Conservation (phyloP, 2,113 vertebrate genomes). For the Callospermophilus lateralis region DNA sequence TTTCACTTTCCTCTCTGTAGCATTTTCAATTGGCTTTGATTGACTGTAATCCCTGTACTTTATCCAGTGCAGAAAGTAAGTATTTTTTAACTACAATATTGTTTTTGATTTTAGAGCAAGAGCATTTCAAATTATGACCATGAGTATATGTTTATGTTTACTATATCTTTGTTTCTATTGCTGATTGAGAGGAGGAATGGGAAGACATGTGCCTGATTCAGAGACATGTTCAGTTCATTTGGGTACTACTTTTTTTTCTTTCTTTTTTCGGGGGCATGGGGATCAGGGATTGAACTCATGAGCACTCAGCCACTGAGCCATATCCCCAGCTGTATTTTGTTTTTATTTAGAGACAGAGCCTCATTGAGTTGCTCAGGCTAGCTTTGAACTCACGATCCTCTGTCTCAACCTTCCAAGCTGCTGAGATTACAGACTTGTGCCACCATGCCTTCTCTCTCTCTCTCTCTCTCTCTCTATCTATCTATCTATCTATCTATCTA, state of each 20-base stretch:
- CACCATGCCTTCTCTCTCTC: too few relatives aligned
- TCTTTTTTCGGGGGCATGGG: background rate
- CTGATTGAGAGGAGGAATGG: background rate
- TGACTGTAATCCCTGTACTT: constrained; percentile 97
- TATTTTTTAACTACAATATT: constrained; percentile 75
- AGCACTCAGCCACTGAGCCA: too few relatives aligned
- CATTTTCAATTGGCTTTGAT: constrained; percentile 99
- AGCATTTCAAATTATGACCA: background rate
- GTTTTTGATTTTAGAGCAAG: constrained; percentile 89
- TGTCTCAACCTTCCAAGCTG: too few relatives aligned
- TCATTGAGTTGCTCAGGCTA: too few relatives aligned
- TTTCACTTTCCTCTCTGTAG: constrained; percentile 86
- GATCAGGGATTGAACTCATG: too few relatives aligned
- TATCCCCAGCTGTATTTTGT: too few relatives aligned
- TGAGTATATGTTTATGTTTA: background rate
- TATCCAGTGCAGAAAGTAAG: constrained; percentile 99
- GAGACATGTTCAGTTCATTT: background rate
- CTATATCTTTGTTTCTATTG: background rate
- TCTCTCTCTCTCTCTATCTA: too few relatives aligned
- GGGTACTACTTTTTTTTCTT: background rate
- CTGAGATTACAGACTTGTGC: too few relatives aligned
- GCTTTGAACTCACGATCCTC: too few relatives aligned
- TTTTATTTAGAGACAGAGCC: too few relatives aligned
- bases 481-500: too few relatives aligned
- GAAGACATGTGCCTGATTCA: background rate